Base-by-base conservation (phyloP, 2,797 vertebrate species). In the Danio jaintianensis region DNA sequence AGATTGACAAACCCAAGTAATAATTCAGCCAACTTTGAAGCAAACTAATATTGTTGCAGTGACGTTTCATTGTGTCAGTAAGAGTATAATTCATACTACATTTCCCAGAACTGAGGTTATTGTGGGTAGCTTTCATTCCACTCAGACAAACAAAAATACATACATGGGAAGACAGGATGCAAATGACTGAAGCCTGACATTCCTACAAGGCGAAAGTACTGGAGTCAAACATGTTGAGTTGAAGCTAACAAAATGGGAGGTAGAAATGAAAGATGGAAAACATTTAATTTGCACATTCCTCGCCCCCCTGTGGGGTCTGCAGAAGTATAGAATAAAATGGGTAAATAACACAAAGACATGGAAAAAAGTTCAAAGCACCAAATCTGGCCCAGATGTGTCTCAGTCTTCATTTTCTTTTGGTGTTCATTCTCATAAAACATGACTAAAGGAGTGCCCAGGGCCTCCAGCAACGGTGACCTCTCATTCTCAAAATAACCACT, bases 401-500 rank as follows among this genome's bases (percentile, higher is more conserved):
- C n/a, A 52, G 58, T 50, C 43, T 64, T 84, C 29, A 29, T 29
- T 29, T 29, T 84, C 45, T 74, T 29, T 82, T 55, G 55, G 20
- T 75, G 73, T 77, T 78, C 59, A 66, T 73, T 66, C 16, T 75
- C 48, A 81, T 86, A 86, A 84, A 79, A 61, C 77, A 78, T 85
- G 85, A 89, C 84, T 78, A 85, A 72, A 89, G 81, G 78, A 88
- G 79, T 86, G 82, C 88, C 87, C 82, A 83, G 66, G 79, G 84
- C 79, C 88, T 78, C 66, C 84, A 85, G 86, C 88, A 85, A 76
- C 81, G 73, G 74, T 67, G 70, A 7, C 16, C 55, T 81, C 52
- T 18, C 36, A 52, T 66, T 67, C 29, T 53, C 53, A 67, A 71
- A 62, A 72, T 76, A 82, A 22, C 58, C 68, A 72, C 48, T 58